Evolutionary conservation across 1,140 invertebrate genomes (phyloP).

Genomic region (Scaptomyza graminum): DNA sequence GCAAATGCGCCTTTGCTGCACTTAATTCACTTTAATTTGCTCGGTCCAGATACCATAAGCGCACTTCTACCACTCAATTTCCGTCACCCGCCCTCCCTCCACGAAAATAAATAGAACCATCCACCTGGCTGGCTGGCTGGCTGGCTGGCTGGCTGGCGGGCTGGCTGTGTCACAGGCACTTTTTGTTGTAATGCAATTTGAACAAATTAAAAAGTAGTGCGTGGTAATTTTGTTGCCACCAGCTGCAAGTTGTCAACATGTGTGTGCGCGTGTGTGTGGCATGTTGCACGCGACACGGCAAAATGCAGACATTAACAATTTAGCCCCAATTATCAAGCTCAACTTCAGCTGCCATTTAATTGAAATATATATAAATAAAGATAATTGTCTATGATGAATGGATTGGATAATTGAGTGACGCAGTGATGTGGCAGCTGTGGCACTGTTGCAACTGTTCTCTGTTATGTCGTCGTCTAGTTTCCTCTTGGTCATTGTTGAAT

Average conservation of each 20-base stretch:
- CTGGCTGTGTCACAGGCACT: background rate
- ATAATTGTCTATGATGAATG: too few species aligned
- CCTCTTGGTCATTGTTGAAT: conserved; percentile 19
- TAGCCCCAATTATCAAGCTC: conserved; percentile 12
- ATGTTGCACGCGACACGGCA: background rate
- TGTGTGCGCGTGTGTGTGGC: background rate
- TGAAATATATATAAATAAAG: conserved; percentile 1
- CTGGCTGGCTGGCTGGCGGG: conserved; percentile 3
- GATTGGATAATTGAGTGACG: background rate
- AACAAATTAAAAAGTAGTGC: conserved; percentile 76
- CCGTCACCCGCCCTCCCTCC: too few species aligned
- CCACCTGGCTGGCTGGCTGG: background rate
- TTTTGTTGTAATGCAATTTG: conserved; percentile 66
- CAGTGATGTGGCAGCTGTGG: background rate
- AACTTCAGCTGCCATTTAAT: conserved; percentile 23
- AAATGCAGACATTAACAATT: conserved; percentile 13
- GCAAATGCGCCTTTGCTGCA: conserved; percentile 34
- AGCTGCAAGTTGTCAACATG: background rate
- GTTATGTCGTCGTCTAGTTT: background rate
- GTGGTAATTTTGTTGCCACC: conserved; percentile 34
- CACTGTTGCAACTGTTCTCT: background rate
- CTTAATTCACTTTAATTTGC: conserved; percentile 65
- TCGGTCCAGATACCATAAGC: conserved; percentile 22
- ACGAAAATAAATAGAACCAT: background rate
- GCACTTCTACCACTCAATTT: conserved; percentile 23